phyloP scores from a whole-genome alignment of 2,113 vertebrate species.

The Leptobrachium leishanense region DNA sequence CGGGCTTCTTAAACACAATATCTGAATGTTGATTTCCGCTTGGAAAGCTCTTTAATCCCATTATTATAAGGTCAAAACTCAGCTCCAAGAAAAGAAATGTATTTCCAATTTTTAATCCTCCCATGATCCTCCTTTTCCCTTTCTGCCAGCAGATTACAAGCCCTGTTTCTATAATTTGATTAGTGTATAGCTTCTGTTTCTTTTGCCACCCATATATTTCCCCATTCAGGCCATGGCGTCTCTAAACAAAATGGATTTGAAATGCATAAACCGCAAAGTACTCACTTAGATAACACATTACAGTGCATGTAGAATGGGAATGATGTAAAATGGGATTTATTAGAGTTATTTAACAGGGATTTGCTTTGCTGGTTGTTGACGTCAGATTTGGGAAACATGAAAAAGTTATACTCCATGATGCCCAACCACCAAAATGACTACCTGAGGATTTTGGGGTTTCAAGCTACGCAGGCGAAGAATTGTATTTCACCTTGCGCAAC shows the following conservation, averaged over 20 bases:
- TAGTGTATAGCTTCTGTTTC: constrained; percentile 36
- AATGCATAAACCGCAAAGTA: not conserved
- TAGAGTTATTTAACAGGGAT: too few relatives aligned
- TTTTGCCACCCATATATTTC: constrained; percentile 29
- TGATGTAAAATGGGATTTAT: too few relatives aligned
- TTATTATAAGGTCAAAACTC: constrained; percentile 49
- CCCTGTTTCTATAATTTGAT: constrained; percentile 40
- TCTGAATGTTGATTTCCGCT: constrained; percentile 49
- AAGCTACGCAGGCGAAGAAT: too few relatives aligned
- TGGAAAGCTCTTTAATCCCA: constrained; percentile 49
- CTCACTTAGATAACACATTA: too few relatives aligned
- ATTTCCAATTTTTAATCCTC: constrained; percentile 49
- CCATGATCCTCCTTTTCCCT: constrained; percentile 41
- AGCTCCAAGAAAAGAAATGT: constrained; percentile 48
- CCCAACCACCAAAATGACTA: too few relatives aligned
- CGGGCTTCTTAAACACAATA: constrained; percentile 32
- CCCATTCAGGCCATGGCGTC: not conserved
- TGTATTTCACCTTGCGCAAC: too few relatives aligned
- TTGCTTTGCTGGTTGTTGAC: too few relatives aligned
- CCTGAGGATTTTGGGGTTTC: too few relatives aligned
- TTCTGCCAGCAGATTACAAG: constrained; percentile 44
- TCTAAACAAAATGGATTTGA: constrained; percentile 3
- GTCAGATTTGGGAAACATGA: too few relatives aligned
- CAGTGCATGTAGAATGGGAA: too few relatives aligned
- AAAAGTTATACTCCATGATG: too few relatives aligned